Evolutionary conservation across 2,797 vertebrate species (phyloP).

Genomic region (Anniella stebbinsi): DNA sequence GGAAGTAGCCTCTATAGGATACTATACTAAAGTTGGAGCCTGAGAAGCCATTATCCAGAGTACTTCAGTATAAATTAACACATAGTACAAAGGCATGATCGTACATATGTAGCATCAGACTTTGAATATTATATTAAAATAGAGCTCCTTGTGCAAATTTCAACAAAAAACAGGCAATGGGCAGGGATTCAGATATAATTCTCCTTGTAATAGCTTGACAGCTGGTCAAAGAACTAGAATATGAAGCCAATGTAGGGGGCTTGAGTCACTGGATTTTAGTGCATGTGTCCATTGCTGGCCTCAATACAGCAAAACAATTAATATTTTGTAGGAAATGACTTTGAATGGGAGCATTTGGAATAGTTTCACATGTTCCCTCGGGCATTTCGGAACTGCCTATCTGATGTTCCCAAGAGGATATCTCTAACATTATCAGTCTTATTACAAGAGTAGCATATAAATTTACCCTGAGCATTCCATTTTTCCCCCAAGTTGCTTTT

Average conservation of each 20-base stretch:
- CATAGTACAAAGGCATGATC: neutral
- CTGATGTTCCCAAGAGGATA: slow-evolving; percentile 44
- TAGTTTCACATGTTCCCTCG: slow-evolving; percentile 43
- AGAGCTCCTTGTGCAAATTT: neutral
- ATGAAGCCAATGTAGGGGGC: neutral
- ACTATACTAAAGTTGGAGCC: neutral
- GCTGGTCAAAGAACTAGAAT: slow-evolving; percentile 32
- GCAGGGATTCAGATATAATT: slow-evolving; percentile 13
- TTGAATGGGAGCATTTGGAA: slow-evolving; percentile 16
- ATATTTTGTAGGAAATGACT: neutral
- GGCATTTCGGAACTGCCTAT: slow-evolving; percentile 45
- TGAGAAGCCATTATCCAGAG: neutral
- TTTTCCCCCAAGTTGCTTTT: neutral
- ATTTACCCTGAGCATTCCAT: slow-evolving; percentile 45
- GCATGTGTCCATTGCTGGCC: neutral
- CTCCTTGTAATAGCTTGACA: slow-evolving; percentile 29
- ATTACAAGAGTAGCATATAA: slow-evolving; percentile 57
- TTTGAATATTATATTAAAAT: neutral
- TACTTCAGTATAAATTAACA: neutral
- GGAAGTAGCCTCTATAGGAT: too few relatives aligned
- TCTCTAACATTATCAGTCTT: slow-evolving; percentile 21
- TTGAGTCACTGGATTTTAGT: neutral
- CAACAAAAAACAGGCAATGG: neutral
- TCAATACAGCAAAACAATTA: neutral
- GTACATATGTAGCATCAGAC: neutral